Evolutionary conservation across 1,140 invertebrate species (phyloP).

Genomic region (Hylyphantes graminicola): DNA sequence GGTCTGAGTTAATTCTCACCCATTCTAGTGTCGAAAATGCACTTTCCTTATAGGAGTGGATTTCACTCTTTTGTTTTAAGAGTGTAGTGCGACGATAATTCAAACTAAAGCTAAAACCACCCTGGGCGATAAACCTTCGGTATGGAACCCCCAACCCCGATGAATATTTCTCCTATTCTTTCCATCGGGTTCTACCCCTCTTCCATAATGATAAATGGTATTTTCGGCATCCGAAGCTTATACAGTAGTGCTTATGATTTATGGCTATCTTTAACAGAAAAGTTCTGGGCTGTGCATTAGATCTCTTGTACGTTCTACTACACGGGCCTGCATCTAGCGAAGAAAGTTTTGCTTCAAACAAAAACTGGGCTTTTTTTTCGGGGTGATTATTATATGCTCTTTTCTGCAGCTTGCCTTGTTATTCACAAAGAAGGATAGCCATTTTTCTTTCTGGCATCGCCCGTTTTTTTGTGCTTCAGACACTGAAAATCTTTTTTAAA

Average conservation of each 20-base stretch:
- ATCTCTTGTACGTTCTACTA: constrained; percentile 53
- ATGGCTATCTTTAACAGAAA: constrained; percentile 59
- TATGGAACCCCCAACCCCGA: background rate
- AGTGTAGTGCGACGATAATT: no score
- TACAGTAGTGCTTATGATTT: constrained; percentile 60
- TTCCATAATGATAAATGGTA: constrained; percentile 57
- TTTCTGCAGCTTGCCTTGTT: constrained; percentile 46
- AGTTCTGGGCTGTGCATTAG: constrained; percentile 50
- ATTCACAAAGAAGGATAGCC: constrained; percentile 43
- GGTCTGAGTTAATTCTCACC: no score
- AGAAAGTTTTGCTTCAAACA: constrained; percentile 61
- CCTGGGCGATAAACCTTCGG: no score
- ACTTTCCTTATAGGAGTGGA: no score
- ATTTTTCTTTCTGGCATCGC: constrained; percentile 35
- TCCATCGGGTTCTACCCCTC: constrained; percentile 52
- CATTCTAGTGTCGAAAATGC: no score
- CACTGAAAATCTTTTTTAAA: no score
- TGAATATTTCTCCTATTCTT: constrained; percentile 58
- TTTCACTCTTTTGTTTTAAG: no score
- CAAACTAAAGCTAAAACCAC: no score
- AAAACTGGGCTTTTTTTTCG: constrained; percentile 40
- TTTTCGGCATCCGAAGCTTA: constrained; percentile 60
- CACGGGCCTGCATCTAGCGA: constrained; percentile 45
- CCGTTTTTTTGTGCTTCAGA: no score
- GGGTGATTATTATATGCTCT: constrained; percentile 54